These are phyloP conservation scores for Nymphalis polychloros DNA, from an alignment of 2,888 invertebrate species.

Conservation along the genomic window DNA sequence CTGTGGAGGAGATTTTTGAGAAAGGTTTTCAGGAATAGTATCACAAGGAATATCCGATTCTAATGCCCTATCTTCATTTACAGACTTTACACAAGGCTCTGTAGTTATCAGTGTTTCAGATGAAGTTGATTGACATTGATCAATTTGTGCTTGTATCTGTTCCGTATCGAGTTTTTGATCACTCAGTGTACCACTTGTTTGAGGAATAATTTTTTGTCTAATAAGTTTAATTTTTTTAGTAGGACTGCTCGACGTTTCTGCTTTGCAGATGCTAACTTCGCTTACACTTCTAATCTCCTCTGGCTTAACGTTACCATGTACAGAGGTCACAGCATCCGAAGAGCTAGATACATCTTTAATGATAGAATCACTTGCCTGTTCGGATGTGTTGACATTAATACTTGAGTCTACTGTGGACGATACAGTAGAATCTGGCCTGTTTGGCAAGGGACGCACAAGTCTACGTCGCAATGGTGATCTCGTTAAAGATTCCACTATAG, in stretches of 20 bases:
- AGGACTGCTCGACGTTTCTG: conserved; percentile 73
- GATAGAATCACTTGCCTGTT: conserved; percentile 58
- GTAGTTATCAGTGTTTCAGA: conserved; percentile 45
- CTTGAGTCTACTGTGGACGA: conserved; percentile 73
- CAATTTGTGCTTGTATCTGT: conserved; percentile 46
- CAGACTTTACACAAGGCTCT: conserved; percentile 44
- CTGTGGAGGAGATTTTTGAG: conserved; percentile 13
- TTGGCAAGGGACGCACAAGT: conserved; percentile 68
- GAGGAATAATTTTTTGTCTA: conserved; percentile 66
- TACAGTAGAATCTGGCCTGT: conserved; percentile 73
- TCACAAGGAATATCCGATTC: conserved; percentile 16
- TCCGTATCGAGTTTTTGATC: conserved; percentile 43
- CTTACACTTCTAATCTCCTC: conserved; percentile 75
- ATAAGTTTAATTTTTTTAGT: conserved; percentile 75
- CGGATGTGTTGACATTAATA: conserved; percentile 51
- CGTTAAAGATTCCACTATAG: conserved; percentile 52
- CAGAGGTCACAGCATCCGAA: conserved; percentile 67
- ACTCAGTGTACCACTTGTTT: conserved; percentile 51
- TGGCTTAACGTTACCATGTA: conserved; percentile 67
- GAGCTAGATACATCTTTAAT: conserved; percentile 77
- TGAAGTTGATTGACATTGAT: conserved; percentile 71
- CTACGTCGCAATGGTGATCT: conserved; percentile 66
- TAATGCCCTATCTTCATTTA: conserved; percentile 28
- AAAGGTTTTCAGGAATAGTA: conserved; percentile 18
- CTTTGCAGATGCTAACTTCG: conserved; percentile 77